A percentile compares a stretch with the other conserved stretches of the same genome.
Conservation (phyloP, 2,797 vertebrate genomes). For the Pseudochirops cupreus region DNA sequence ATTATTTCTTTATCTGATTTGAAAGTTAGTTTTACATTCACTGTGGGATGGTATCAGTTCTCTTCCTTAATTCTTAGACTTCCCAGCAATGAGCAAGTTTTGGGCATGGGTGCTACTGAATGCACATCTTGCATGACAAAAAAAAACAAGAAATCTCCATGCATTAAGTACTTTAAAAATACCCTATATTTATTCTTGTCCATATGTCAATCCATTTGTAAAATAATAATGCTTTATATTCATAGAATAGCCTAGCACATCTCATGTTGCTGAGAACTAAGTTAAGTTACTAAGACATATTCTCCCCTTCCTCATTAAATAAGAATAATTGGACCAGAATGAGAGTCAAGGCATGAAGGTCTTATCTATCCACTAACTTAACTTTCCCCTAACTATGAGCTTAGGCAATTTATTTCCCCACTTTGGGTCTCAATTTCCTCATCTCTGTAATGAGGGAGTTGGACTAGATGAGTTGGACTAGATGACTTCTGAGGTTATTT, state of each 20-base stretch:
- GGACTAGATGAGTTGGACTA: too few relatives aligned
- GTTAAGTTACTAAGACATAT: neutral
- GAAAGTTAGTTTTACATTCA: neutral
- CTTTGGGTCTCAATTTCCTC: too few relatives aligned
- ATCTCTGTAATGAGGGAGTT: too few relatives aligned
- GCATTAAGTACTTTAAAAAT: constrained; percentile 1
- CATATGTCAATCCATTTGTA: neutral
- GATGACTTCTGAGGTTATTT: neutral
- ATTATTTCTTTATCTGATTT: neutral
- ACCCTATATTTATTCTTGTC: neutral
- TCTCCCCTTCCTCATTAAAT: neutral
- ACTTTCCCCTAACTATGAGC: neutral
- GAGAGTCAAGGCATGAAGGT: neutral
- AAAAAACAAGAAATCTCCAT: neutral
- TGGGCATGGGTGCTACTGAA: neutral
- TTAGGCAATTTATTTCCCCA: neutral
- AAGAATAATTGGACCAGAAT: neutral
- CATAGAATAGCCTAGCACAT: neutral
- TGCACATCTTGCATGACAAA: neutral
- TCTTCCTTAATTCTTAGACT: neutral
- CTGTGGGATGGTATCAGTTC: neutral
- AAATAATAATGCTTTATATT: neutral
- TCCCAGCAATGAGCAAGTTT: neutral
- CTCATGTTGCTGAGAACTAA: neutral
- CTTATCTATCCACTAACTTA: neutral